These are phyloP conservation scores for Eristalinus sepulchralis DNA, from an alignment of 2,888 invertebrate genomes.

Conservation along the genomic window DNA sequence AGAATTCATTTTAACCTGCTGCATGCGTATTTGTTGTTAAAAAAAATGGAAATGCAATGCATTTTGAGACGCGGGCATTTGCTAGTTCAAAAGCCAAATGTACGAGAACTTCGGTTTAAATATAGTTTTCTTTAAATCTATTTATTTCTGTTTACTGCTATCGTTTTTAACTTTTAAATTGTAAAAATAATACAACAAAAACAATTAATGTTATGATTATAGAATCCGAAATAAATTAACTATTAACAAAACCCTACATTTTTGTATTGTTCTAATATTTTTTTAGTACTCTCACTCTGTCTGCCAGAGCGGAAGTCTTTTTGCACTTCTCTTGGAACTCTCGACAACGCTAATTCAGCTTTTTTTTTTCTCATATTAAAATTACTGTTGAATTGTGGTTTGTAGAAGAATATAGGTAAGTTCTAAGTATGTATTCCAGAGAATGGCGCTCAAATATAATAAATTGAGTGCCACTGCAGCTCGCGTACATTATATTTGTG, in stretches of 20 bases:
- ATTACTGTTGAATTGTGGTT: too few species aligned
- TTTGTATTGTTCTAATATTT: too few species aligned
- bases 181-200: slow-evolving; percentile 2
- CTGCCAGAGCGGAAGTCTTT: too few species aligned
- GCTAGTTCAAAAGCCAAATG: not conserved
- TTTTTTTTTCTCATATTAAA: too few species aligned
- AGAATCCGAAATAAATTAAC: slow-evolving; percentile 57
- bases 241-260: not conserved
- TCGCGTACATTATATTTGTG: too few species aligned
- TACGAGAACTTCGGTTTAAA: slow-evolving; percentile 2
- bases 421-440: too few species aligned
- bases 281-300: too few species aligned
- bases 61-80: not conserved
- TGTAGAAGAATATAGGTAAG: too few species aligned
- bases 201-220: slow-evolving; percentile 50
- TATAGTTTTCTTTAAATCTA: slow-evolving; percentile 40
- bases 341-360: too few species aligned
- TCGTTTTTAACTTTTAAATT: slow-evolving; percentile 34
- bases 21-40: slow-evolving; percentile 60
- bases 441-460: too few species aligned
- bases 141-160: slow-evolving; percentile 45
- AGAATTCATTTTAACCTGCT: slow-evolving; percentile 52
- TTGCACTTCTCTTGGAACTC: too few species aligned
- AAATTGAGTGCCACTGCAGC: too few species aligned
- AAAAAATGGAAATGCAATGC: slow-evolving; percentile 3